Conservation (phyloP, 2,797 vertebrate species). For the Cetoscarus ocellatus region DNA sequence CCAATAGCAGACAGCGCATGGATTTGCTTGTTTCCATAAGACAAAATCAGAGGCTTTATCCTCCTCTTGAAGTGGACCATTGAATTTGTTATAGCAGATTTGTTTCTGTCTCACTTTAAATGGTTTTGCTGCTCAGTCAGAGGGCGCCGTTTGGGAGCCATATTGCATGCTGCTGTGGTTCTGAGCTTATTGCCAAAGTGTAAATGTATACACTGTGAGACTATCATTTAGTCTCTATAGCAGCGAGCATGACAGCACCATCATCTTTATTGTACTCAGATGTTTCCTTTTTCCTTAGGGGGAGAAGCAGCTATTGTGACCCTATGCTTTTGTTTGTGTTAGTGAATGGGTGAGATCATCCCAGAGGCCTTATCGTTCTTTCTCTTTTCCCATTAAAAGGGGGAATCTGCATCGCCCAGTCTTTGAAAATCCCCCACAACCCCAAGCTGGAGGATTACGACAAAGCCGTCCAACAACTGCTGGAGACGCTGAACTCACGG, state of each 20-base stretch:
- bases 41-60: conserved; percentile 63
- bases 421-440: conserved; percentile 93
- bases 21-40: conserved; percentile 56
- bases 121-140: conserved; percentile 43
- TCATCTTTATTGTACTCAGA: conserved; percentile 47
- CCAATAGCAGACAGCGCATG: conserved; percentile 50
- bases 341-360: conserved; percentile 47
- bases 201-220: conserved; percentile 53
- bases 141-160: conserved; percentile 44
- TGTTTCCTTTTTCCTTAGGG: conserved; percentile 45
- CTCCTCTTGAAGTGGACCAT: conserved; percentile 61
- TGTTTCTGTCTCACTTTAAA: conserved; percentile 61
- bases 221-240: conserved; percentile 43
- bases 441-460: conserved; percentile 92
- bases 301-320: conserved; percentile 47
- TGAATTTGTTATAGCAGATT: conserved; percentile 65
- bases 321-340: conserved; percentile 44
- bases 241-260: conserved; percentile 44
- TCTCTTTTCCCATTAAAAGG: conserved; percentile 79
- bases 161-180: conserved; percentile 48
- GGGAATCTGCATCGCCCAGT: conserved; percentile 96
- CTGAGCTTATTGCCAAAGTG: conserved; percentile 54
- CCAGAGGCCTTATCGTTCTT: conserved; percentile 56
- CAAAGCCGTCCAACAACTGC: conserved; percentile 91
- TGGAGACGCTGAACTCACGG: conserved; percentile 91